Conservation (phyloP, 2,113 vertebrate genomes). For the Odocoileus virginianus region DNA sequence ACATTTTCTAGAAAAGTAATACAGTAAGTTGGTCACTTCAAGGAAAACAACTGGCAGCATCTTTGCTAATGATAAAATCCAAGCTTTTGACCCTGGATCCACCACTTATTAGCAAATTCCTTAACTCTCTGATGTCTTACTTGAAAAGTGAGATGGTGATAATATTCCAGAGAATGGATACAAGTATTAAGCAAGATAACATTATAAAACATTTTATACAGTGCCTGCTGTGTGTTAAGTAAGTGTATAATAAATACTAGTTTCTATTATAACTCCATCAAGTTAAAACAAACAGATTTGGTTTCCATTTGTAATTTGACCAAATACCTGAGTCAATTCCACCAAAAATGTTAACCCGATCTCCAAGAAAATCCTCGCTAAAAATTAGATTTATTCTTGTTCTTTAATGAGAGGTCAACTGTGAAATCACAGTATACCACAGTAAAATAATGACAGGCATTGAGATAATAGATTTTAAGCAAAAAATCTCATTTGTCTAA, state of each 20-base stretch:
- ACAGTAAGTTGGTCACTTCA: neutral
- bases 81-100: neutral
- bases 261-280: neutral
- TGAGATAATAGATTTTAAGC: neutral
- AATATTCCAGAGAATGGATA: neutral
- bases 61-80: neutral
- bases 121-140: neutral
- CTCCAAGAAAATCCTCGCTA: neutral
- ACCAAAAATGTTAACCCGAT: neutral
- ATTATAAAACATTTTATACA: neutral
- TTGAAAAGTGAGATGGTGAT: neutral
- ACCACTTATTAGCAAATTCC: neutral
- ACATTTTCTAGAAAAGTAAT: constrained; percentile 13
- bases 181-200: neutral
- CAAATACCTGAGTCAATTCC: neutral
- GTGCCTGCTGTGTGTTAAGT: neutral
- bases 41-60: neutral
- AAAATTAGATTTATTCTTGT: neutral
- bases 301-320: neutral
- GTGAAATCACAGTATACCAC: neutral
- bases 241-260: neutral
- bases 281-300: neutral
- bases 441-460: neutral
- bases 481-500: neutral
- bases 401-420: neutral